Percentiles rank a stretch among this genome's conserved stretches.
Evolutionary conservation across 1,140 invertebrate species (phyloP).

Genomic region (Capitella teleta): DNA sequence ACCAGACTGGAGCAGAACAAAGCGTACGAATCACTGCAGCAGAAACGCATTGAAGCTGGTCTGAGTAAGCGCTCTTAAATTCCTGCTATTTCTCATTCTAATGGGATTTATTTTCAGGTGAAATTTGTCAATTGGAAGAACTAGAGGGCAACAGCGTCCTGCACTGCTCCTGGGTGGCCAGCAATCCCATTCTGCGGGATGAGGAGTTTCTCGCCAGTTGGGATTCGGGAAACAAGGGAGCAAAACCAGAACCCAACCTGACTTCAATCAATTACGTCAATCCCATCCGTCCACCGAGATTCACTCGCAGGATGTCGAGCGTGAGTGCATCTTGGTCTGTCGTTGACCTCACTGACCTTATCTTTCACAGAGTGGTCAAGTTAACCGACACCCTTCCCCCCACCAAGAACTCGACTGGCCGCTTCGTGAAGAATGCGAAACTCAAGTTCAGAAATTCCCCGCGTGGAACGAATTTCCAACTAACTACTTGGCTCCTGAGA

Average conservation of each 20-base stretch:
- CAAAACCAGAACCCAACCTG: too few species aligned
- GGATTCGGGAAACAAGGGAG: too few species aligned
- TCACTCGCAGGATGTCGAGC: too few species aligned
- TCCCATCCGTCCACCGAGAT: too few species aligned
- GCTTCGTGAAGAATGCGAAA: conserved; percentile 36
- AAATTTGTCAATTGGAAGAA: conserved; percentile 33
- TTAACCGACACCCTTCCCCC: too few species aligned
- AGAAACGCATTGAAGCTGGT: too few species aligned
- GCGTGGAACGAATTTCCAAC: conserved; percentile 40
- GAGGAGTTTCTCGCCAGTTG: too few species aligned
- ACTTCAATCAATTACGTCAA: background rate
- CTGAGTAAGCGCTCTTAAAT: too few species aligned
- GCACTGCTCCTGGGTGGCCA: conserved; percentile 35
- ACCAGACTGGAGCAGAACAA: conserved; percentile 41
- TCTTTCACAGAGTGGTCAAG: background rate
- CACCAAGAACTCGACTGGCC: conserved; percentile 26
- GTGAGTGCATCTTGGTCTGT: too few species aligned
- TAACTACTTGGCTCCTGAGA: conserved; percentile 59
- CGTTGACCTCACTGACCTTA: too few species aligned
- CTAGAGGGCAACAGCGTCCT: conserved; percentile 30
- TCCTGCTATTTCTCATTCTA: too few species aligned
- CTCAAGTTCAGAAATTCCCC: conserved; percentile 30
- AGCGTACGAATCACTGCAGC: conserved; percentile 43
- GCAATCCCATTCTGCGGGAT: too few species aligned
- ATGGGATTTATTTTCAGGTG: conserved; percentile 22